These are phyloP conservation scores for Eublepharis macularius DNA, from an alignment of 2,113 vertebrate species.

Conservation along the genomic window DNA sequence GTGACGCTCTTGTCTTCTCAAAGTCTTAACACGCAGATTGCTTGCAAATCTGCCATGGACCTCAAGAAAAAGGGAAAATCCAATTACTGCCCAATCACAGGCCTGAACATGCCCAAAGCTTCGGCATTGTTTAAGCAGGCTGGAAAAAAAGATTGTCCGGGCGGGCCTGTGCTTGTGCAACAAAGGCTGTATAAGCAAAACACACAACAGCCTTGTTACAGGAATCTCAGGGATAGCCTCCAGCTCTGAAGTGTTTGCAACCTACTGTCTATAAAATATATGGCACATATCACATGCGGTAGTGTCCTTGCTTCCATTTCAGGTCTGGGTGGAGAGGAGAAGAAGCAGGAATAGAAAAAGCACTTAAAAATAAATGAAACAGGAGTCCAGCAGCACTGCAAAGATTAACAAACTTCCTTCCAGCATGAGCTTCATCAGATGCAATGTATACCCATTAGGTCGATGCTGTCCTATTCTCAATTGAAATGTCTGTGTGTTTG, in stretches of 20 bases:
- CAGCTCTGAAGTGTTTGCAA: not conserved
- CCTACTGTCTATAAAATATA: not conserved
- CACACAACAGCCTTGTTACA: not conserved
- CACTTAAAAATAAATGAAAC: no score
- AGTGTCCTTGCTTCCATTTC: not conserved
- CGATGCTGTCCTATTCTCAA: no score
- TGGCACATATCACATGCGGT: not conserved
- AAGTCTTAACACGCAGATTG: conserved; percentile 26
- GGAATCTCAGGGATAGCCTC: not conserved
- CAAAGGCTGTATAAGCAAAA: conserved; percentile 23
- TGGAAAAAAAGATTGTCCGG: conserved; percentile 11
- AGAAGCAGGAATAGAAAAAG: no score
- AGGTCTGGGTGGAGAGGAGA: not conserved
- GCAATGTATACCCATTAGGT: no score
- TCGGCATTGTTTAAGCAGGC: conserved; percentile 30
- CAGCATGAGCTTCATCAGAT: no score
- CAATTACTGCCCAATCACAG: conserved; percentile 2
- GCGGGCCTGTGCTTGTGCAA: conserved; percentile 7
- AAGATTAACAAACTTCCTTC: no score
- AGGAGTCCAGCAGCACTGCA: no score
- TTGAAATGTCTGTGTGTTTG: no score
- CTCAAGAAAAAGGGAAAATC: conserved; percentile 12
- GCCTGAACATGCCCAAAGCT: conserved; percentile 33
- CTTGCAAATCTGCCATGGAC: conserved; percentile 31
- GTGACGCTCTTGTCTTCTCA: not conserved